Evolutionary conservation across 2,113 vertebrate species (phyloP).

Genomic region (Vulpes vulpes): DNA sequence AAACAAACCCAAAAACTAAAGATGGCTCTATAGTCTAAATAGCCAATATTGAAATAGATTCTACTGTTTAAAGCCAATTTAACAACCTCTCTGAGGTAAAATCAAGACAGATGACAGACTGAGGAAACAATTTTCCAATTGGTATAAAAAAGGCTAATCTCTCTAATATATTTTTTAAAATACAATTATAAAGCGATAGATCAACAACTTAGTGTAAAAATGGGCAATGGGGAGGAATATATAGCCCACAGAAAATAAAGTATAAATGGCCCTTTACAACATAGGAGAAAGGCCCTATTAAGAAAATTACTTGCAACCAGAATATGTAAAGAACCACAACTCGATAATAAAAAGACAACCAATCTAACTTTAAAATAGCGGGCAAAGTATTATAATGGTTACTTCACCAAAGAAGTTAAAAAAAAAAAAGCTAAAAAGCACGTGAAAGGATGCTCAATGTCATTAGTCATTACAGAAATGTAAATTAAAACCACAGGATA

Average conservation of each 20-base stretch:
- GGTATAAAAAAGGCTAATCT: neutral
- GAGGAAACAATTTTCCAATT: neutral
- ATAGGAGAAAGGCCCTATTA: neutral
- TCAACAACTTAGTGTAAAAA: neutral
- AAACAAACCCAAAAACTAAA: neutral
- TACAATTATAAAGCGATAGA: neutral
- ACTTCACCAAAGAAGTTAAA: neutral
- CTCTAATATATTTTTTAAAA: neutral
- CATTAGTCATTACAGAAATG: neutral
- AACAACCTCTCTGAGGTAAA: slow-evolving; percentile 4
- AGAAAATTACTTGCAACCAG: neutral
- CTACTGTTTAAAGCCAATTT: neutral
- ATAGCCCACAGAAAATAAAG: neutral
- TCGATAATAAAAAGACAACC: neutral
- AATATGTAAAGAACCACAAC: neutral
- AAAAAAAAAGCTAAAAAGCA: neutral
- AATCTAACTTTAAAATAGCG: neutral
- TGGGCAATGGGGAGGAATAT: neutral
- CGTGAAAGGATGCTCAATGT: neutral
- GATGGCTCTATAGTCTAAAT: neutral
- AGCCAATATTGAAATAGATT: neutral
- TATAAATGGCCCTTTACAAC: neutral
- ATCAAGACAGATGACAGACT: neutral
- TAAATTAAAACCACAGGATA: neutral
- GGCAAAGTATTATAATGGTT: neutral